Base-by-base conservation (phyloP, 2,797 vertebrate genomes). In the Yasuhikotakia modesta region DNA sequence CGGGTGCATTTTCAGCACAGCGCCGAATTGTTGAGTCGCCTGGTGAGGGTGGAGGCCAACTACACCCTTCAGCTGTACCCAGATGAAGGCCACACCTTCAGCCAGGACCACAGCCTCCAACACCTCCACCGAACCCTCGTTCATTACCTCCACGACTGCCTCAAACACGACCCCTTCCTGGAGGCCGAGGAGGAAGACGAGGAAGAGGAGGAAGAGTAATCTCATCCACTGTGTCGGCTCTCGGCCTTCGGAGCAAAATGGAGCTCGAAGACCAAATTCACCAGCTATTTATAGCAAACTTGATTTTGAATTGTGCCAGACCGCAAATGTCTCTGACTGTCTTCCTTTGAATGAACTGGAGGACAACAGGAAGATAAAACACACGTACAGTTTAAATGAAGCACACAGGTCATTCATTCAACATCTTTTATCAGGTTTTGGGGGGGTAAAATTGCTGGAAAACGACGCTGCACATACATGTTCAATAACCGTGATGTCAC, bases 1-100 rank as follows among this genome's bases (percentile, higher is more conserved):
- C 91, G 90, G 71, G 94, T 95, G 0, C 94, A 95, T 88, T 95
- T 95, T 88, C 94, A 95, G 86, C 94, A 95, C 85, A 95, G 92
- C 2, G 94, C 94, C 3, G 94, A 95, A 84, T 92, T 95, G 71
- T 87, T 95, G 74, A 93, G 88, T 86, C 92, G 92, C 13, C 87
- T 95, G 72, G 92, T 95, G 81, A 93, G 89, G 84, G 89, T 92
- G 69, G 91, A 93, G 39, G 90, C 90, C 83, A 92, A 93, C 87
- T 92, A 91, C 89, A 90, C 91, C 0, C 85, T 91, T 76, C 92
- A 95, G 91, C 88, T 95, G 71, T 95, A 94, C 76, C 94, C 94
- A 12, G 94, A 95, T 2, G 94, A 95, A 85, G 94, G 93, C 73
- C 93, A 95, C 84, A 22, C 66, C 61, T 88, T 94, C 35, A 86